Conservation (phyloP, 2,888 invertebrate species). For the Stictocephala bisonia region DNA sequence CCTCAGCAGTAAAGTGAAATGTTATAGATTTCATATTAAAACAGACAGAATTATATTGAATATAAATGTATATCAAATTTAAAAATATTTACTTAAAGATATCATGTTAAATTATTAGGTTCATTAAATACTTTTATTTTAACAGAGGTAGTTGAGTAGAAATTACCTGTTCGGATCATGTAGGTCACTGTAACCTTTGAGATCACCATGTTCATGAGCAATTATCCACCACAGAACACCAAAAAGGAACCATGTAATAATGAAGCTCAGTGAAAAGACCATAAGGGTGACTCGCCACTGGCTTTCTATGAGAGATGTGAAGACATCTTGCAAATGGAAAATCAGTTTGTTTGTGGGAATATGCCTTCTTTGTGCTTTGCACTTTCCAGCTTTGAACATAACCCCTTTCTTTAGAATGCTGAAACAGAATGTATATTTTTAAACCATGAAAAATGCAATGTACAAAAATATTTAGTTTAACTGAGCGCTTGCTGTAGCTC, state of each 20-base stretch:
- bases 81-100: too few species aligned
- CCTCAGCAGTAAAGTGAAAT: too few species aligned
- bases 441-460: too few species aligned
- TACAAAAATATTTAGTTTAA: too few species aligned
- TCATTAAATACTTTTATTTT: background rate
- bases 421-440: too few species aligned
- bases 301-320: constrained; percentile 75
- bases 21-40: too few species aligned
- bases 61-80: too few species aligned
- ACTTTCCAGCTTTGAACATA: constrained; percentile 12
- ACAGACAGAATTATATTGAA: too few species aligned
- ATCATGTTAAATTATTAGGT: too few species aligned
- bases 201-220: constrained; percentile 80
- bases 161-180: constrained; percentile 42
- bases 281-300: constrained; percentile 79
- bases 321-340: constrained; percentile 65
- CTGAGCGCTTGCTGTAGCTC: too few species aligned
- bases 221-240: constrained; percentile 83
- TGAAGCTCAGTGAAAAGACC: constrained; percentile 72
- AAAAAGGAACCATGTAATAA: constrained; percentile 82
- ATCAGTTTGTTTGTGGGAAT: background rate
- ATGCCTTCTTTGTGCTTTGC: background rate
- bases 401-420: too few species aligned
- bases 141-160: too few species aligned
- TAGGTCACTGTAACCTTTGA: constrained; percentile 61